Evolutionary conservation across 2,888 invertebrate genomes (phyloP).

Genomic region (Hermodice carunculata): DNA sequence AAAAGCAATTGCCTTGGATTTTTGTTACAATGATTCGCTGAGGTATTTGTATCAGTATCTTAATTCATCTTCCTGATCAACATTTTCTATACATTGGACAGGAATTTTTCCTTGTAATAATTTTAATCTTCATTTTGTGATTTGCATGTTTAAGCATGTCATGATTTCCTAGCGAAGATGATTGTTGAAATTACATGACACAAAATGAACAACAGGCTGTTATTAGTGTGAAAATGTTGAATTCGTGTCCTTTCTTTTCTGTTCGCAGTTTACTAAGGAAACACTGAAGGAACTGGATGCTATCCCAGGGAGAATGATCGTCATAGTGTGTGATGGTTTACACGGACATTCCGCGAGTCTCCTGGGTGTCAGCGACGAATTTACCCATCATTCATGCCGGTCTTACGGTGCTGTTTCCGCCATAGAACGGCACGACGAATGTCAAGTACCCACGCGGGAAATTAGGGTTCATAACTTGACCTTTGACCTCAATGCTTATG

Average conservation of each 20-base stretch:
- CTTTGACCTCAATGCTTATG: conserved; percentile 62
- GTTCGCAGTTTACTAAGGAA: conserved; percentile 57
- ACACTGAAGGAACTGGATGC: conserved; percentile 50
- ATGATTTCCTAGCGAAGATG: no score
- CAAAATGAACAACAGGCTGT: no score
- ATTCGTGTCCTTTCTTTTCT: conserved; percentile 12
- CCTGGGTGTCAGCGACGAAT: conserved; percentile 62
- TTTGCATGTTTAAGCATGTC: no score
- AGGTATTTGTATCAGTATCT: no score
- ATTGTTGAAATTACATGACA: no score
- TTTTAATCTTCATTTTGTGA: no score
- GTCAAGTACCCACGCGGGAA: conserved; percentile 42
- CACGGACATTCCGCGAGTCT: conserved; percentile 54
- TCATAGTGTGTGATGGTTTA: conserved; percentile 61
- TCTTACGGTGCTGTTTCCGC: conserved; percentile 63
- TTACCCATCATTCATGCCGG: conserved; percentile 53
- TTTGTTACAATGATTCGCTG: no score
- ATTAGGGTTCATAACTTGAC: conserved; percentile 52
- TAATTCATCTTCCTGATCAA: no score
- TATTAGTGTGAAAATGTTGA: no score
- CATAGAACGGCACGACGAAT: conserved; percentile 50
- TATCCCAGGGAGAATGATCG: conserved; percentile 51
- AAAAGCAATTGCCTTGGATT: no score
- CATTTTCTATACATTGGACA: no score
- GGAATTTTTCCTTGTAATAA: no score